phyloP scores from a whole-genome alignment of 37 sponge, comb jelly and placozoan species.

The Halichondria panicea region DNA sequence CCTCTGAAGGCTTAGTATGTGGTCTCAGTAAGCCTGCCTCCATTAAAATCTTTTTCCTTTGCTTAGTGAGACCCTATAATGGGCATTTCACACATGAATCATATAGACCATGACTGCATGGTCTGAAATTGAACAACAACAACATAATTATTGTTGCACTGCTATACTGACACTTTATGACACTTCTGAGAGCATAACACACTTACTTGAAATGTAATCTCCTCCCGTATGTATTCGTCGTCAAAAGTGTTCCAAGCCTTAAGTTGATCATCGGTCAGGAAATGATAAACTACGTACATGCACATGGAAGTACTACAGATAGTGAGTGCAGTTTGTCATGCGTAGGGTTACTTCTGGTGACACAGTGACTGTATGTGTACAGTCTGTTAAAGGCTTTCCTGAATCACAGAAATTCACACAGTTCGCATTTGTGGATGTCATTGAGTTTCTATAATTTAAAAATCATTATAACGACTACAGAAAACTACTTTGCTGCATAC shows the following conservation, averaged over 20 bases:
- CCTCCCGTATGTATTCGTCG: conserved; percentile 25
- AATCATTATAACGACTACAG: too few species aligned
- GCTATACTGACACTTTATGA: not conserved
- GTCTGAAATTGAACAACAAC: not conserved
- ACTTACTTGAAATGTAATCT: conserved; percentile 48
- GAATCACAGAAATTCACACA: not conserved
- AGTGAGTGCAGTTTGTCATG: not conserved
- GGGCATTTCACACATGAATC: not conserved
- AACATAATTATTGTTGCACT: not conserved
- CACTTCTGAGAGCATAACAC: not conserved
- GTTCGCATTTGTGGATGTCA: not conserved
- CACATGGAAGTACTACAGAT: not conserved
- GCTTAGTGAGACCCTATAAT: conserved; percentile 33
- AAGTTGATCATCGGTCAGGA: conserved; percentile 39
- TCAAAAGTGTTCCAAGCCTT: conserved; percentile 48
- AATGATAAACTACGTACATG: conserved; percentile 51
- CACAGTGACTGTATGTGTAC: too few species aligned
- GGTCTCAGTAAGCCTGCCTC: conserved; percentile 30
- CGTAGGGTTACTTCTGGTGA: too few species aligned
- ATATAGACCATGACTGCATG: not conserved
- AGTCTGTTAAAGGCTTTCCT: too few species aligned
- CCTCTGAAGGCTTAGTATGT: not conserved
- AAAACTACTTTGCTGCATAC: too few species aligned
- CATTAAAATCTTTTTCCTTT: conserved; percentile 10
- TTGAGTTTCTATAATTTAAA: too few species aligned